A percentile compares a stretch with the other conserved stretches of the same genome.
Conservation (phyloP, 2,797 vertebrate species). For the Pseudochaenichthys georgianus region DNA sequence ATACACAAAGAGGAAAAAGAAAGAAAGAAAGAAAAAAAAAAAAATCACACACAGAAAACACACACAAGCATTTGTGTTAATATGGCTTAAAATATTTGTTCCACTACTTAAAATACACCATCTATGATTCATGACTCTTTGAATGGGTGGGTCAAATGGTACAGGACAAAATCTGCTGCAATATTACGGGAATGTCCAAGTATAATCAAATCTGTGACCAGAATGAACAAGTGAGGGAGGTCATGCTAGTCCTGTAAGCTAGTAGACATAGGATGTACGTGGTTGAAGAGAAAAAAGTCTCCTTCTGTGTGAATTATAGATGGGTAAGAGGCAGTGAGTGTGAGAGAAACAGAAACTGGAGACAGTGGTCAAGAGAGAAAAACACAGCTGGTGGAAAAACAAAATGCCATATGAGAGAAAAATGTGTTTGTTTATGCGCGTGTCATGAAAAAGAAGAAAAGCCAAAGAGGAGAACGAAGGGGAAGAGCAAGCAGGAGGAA, state of each 20-base stretch:
- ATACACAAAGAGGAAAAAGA: constrained; percentile 59
- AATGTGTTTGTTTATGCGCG: constrained; percentile 33
- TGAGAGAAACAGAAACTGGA: constrained; percentile 43
- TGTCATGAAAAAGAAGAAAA: constrained; percentile 38
- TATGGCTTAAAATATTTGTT: constrained; percentile 52
- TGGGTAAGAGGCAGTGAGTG: constrained; percentile 56
- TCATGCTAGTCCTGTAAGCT: constrained; percentile 9
- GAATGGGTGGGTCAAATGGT: constrained; percentile 2
- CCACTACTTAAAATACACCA: constrained; percentile 57
- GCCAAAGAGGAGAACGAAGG: constrained; percentile 26
- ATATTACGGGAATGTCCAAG: constrained; percentile 9
- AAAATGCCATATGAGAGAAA: constrained; percentile 45
- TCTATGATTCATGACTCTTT: constrained; percentile 34
- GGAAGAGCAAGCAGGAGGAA: constrained; percentile 37
- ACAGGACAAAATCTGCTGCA: constrained; percentile 10
- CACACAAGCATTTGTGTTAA: constrained; percentile 81
- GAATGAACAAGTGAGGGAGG: constrained; percentile 26
- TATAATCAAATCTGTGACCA: constrained; percentile 28
- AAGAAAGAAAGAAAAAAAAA: constrained; percentile 13
- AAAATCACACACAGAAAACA: constrained; percentile 67
- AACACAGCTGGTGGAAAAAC: constrained; percentile 52
- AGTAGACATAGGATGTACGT: constrained; percentile 33
- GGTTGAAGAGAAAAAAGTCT: constrained; percentile 40
- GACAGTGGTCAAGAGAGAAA: constrained; percentile 53
- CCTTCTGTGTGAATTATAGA: constrained; percentile 68